Conservation (phyloP, 2,113 vertebrate genomes). For the Gallinago media region DNA sequence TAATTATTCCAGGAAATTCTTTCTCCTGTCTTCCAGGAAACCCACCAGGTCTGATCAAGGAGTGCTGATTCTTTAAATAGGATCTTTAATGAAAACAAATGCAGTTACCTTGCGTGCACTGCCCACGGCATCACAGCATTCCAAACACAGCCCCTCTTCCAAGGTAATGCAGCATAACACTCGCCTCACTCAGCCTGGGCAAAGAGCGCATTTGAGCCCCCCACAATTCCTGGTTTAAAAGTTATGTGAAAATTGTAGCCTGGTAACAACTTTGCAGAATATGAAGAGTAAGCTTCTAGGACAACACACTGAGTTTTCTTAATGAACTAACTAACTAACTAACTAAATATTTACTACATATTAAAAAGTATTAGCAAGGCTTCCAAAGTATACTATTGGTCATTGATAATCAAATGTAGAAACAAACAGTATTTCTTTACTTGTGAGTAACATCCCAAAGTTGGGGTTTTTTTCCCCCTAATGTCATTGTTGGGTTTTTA, state of each 20-base stretch:
- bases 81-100: slow-evolving; percentile 49
- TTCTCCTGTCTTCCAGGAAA: slow-evolving; percentile 64
- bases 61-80: slow-evolving; percentile 49
- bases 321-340: background rate
- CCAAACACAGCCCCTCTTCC: background rate
- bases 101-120: slow-evolving; percentile 40
- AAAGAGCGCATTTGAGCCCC: fast-evolving
- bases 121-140: background rate
- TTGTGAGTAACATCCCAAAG: background rate
- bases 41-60: slow-evolving; percentile 49
- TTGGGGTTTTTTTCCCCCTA: background rate
- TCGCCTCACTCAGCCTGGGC: background rate
- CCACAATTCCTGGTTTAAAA: fast-evolving
- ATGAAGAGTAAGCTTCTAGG: background rate
- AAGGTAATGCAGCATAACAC: background rate
- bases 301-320: background rate
- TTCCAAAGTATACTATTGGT: background rate
- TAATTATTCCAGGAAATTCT: slow-evolving; percentile 56
- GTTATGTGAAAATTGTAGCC: background rate
- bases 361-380: background rate
- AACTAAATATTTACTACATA: background rate
- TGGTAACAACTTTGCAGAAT: background rate
- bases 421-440: background rate
- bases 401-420: background rate
- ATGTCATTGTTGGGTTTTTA: background rate